A percentile compares a stretch with the other conserved stretches of the same genome.
Evolutionary conservation across 2,888 invertebrate species (phyloP).

Genomic region (Pherbina coryleti): DNA sequence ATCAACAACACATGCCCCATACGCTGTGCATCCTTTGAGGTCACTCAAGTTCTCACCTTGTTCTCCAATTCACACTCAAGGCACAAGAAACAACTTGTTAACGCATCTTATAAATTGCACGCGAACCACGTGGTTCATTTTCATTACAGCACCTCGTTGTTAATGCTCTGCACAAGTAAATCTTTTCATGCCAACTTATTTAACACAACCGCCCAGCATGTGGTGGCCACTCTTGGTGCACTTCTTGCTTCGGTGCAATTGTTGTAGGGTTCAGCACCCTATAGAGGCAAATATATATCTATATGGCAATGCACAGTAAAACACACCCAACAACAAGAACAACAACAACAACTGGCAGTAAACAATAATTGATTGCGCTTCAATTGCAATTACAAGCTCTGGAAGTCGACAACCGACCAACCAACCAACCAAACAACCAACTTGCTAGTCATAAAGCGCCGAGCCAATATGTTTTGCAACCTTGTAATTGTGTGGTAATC

Average conservation of each 20-base stretch:
- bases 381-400: slow-evolving; percentile 60
- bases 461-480: slow-evolving; percentile 26
- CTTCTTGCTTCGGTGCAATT: neutral
- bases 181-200: slow-evolving; percentile 28
- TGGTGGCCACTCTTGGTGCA: slow-evolving; percentile 5
- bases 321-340: neutral
- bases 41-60: slow-evolving; percentile 35
- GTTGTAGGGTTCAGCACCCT: slow-evolving; percentile 13
- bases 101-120: slow-evolving; percentile 53
- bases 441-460: neutral
- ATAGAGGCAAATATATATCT: neutral
- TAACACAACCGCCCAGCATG: slow-evolving; percentile 31
- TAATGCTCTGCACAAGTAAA: slow-evolving; percentile 20
- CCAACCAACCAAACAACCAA: too few species aligned
- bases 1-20: neutral
- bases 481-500: slow-evolving; percentile 56
- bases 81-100: slow-evolving; percentile 34
- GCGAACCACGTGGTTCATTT: slow-evolving; percentile 50
- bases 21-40: slow-evolving; percentile 27
- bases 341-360: slow-evolving; percentile 4
- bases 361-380: slow-evolving; percentile 63
- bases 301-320: neutral
- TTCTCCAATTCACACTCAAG: slow-evolving; percentile 29
- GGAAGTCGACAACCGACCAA: slow-evolving; percentile 59
- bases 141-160: slow-evolving; percentile 10